Base-by-base conservation (phyloP, 2,888 invertebrate genomes). In the Rugalucina vietnamica region DNA sequence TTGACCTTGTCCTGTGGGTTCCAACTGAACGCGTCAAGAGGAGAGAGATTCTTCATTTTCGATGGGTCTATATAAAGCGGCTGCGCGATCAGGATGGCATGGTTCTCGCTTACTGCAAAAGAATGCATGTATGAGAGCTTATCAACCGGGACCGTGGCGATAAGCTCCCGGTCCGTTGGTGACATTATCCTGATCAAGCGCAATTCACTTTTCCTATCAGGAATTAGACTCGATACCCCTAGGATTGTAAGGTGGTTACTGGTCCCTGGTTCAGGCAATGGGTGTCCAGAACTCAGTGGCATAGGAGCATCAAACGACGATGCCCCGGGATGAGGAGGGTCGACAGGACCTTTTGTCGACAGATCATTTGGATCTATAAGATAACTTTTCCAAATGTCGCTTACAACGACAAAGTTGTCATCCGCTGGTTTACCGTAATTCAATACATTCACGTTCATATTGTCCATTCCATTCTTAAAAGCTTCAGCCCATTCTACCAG, bases 101-200 rank as follows among this genome's bases (percentile, higher is more conserved):
- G 91, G 29, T 90, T 85, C 50, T 82, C 65, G 0, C 93, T 91
- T 0, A 91, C 89, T 3, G 91, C 92, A 74, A 93, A 91, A 0
- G 93, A 91, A 81, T 93, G 93, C 92, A 93, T 91, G 83, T 93
- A 93, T 0, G 93, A 92, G 10, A 92, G 76, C 18, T 84, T 72
- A 27, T 90, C 91, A 29, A 92, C 88, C 0, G 80, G 49, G 83
- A 91, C 91, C 27, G 82, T 77, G 0, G 92, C 91, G 24, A 93
- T 82, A 27, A 90, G 69, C 73, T 92, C 92, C 0, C 92, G 80
- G 8, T 90, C 87, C 36, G 72, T 24, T 2, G 84, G 79, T 0
- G 92, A 90, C 72, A 82, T 85, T 10, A 93, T 87, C 29, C 93
- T 85, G 12, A 93, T 78, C 12, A 93, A 43, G n/a, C 87, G 87